Percentiles rank a stretch among this genome's conserved stretches.
These are phyloP conservation scores for Acrocephalus arundinaceus DNA, from an alignment of 2,113 vertebrate species.

Conservation along the genomic window DNA sequence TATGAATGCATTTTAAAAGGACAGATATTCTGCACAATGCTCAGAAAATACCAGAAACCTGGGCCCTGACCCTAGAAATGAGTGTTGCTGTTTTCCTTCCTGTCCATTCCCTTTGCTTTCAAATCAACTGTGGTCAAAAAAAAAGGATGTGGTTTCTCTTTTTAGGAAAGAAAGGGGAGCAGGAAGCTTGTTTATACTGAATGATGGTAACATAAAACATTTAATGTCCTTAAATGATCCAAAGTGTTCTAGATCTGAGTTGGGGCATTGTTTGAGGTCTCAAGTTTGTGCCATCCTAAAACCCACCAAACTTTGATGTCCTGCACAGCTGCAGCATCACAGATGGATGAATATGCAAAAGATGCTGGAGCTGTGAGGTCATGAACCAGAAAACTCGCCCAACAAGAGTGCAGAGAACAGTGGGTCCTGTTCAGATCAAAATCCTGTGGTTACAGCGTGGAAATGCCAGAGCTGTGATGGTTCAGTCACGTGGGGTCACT, in stretches of 20 bases:
- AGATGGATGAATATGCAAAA: not conserved
- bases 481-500: not conserved
- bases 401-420: not conserved
- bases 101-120: not conserved
- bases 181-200: not conserved
- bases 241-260: not conserved
- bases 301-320: not conserved
- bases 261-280: not conserved
- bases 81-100: not conserved
- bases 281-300: not conserved
- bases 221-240: slow-evolving; percentile 24
- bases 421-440: not conserved
- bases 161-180: not conserved
- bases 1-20: not conserved
- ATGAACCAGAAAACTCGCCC: not conserved
- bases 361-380: not conserved
- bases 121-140: not conserved
- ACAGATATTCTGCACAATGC: not conserved
- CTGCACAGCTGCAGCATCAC: not conserved
- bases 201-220: not conserved
- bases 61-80: not conserved
- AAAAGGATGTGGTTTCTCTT: not conserved
- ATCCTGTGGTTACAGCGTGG: not conserved
- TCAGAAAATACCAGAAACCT: not conserved
- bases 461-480: not conserved